A percentile compares a stretch with the other conserved stretches of the same genome.
phyloP scores from a whole-genome alignment of 2,113 vertebrate species.

The Phalacrocorax aristotelis region DNA sequence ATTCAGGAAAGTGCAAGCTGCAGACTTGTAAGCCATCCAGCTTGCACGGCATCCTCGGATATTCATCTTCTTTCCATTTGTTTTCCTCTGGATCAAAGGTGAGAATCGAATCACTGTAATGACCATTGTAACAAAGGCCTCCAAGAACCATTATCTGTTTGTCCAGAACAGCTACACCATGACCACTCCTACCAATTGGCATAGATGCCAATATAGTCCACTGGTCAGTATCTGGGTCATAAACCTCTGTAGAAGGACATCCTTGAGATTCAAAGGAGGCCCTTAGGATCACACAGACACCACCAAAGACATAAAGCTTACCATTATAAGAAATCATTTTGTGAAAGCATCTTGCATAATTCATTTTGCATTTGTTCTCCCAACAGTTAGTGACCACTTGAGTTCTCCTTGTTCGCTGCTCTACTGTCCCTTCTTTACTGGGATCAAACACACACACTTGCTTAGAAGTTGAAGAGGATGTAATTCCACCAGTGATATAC shows the following conservation, averaged over 20 bases:
- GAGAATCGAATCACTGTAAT: slow-evolving; percentile 99
- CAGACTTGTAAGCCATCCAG: slow-evolving; percentile 98
- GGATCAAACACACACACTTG: slow-evolving; percentile 98
- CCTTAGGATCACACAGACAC: slow-evolving; percentile 95
- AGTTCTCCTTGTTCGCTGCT: slow-evolving; percentile 87
- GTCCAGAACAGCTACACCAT: slow-evolving; percentile 95
- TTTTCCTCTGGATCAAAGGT: slow-evolving; percentile 98
- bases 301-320: slow-evolving; percentile 98
- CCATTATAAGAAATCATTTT: slow-evolving; percentile 99
- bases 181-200: slow-evolving; percentile 98
- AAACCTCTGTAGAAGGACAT: slow-evolving; percentile 97
- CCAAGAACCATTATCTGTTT: slow-evolving; percentile 99
- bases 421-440: slow-evolving; percentile 87
- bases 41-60: slow-evolving; percentile 99
- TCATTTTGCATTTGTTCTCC: slow-evolving; percentile 99
- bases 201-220: slow-evolving; percentile 99
- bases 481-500: slow-evolving; percentile 98
- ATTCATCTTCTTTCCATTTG: slow-evolving; percentile 99
- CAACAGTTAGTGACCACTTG: slow-evolving; percentile 92
- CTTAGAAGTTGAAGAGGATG: slow-evolving; percentile 97
- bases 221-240: slow-evolving; percentile 93
- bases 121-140: slow-evolving; percentile 97
- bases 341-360: slow-evolving; percentile 98
- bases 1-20: slow-evolving; percentile 97
- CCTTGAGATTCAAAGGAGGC: slow-evolving; percentile 99